Evolutionary conservation across 2,797 vertebrate genomes (phyloP).

Genomic region (Hozukius guyotensis): DNA sequence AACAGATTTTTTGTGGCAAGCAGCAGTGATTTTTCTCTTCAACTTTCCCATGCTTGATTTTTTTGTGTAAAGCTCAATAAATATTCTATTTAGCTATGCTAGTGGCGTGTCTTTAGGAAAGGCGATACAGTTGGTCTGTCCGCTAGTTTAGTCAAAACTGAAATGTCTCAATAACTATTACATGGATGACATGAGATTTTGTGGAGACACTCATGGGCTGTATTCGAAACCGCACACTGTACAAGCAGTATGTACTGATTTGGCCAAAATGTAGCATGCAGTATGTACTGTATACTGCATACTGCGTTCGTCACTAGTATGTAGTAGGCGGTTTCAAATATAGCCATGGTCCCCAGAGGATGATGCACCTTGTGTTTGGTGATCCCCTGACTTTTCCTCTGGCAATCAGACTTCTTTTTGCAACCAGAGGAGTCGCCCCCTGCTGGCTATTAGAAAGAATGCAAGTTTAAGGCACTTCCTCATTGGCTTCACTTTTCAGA

Average conservation of each 20-base stretch:
- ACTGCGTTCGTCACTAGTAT: too few species aligned
- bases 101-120: not conserved
- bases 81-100: not conserved
- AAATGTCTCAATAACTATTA: not conserved
- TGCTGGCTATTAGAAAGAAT: too few species aligned
- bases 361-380: not conserved
- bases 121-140: not conserved
- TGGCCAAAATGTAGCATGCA: too few species aligned
- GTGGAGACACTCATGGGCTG: not conserved
- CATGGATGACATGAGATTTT: not conserved
- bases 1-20: constrained; percentile 29
- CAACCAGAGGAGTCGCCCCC: too few species aligned
- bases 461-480: too few species aligned
- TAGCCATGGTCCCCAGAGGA: not conserved
- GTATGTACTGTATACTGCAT: too few species aligned
- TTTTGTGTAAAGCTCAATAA: not conserved
- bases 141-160: not conserved
- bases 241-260: too few species aligned
- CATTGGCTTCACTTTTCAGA: too few species aligned
- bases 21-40: constrained; percentile 17
- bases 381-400: not conserved
- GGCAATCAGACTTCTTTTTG: too few species aligned
- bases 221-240: too few species aligned
- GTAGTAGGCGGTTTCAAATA: too few species aligned
- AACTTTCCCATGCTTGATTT: not conserved